Base-by-base conservation (phyloP, 2,113 vertebrate genomes). In the Toxotes jaculatrix region DNA sequence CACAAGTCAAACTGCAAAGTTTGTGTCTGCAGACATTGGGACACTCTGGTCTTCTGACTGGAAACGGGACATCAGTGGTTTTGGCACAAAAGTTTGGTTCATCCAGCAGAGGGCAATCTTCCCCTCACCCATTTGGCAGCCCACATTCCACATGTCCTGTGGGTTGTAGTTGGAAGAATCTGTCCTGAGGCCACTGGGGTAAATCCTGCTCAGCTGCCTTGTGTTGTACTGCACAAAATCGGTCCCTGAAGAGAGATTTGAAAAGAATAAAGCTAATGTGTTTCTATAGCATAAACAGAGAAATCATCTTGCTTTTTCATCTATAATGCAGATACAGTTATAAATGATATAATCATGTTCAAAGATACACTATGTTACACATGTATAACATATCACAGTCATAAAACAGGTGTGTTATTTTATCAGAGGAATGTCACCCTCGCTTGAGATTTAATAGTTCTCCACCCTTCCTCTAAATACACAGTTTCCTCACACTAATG, bases 91-190 rank as follows among this genome's bases (percentile, higher is more conserved):
- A 0, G 34, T 42, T 57, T 31, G 23, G 10, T 59, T 4, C 11
- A 11, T 51, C 45, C 74, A 84, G 57, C 62, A 76, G 80, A 31
- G 49, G 55, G 64, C 17, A 2, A 1, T 14, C 14, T 42, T 59
- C 31, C 36, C 61, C 90, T 11, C 95, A 99, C 98, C 98, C 1
- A 99, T 96, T 92, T 99, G 98, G 89, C 97, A 98, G 19, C 98
- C 98, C 40, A 94, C 89, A 0, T 95, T 98, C 98, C 98, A 99
- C 95, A 98, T 95, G 23, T 98, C 97, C 92, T 97, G 96, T 1
- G 98, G 98, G 84, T 94, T 96, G 86, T 96, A 99, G 93, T 99
- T 99, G 71, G 98, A 99, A 11, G 98, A 99, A 79, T 98, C 97
- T 0, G 98, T 98, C 88, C 98, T 90, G 89, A 98, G 89, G 45